Conservation (phyloP, 2,797 vertebrate genomes). For the Parauchenoglanis punctatus region DNA sequence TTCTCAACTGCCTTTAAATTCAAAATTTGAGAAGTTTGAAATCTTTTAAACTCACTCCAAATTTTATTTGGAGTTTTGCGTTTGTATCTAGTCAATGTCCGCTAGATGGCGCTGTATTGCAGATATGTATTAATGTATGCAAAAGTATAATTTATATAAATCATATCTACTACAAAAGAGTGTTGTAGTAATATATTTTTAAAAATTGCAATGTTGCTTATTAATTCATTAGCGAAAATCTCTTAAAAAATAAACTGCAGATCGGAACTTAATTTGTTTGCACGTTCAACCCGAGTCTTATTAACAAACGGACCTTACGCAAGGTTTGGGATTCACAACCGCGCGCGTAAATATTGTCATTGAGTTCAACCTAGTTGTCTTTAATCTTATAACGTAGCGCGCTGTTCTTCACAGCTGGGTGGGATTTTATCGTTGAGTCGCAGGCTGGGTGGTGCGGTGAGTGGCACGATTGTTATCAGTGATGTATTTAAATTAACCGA, state of each 20-base stretch:
- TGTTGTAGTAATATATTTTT: neutral
- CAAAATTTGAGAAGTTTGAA: neutral
- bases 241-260: neutral
- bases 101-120: neutral
- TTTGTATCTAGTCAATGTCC: neutral
- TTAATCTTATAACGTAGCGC: constrained; percentile 18
- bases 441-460: constrained; percentile 34
- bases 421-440: constrained; percentile 24
- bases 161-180: too few relatives aligned
- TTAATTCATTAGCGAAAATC: neutral
- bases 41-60: neutral
- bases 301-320: constrained; percentile 29
- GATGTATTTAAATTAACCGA: constrained; percentile 13
- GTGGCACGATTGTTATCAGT: constrained; percentile 15
- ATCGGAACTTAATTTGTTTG: constrained; percentile 33
- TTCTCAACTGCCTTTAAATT: too few relatives aligned
- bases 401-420: neutral
- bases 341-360: neutral
- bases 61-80: neutral
- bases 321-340: constrained; percentile 36
- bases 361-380: accelerated
- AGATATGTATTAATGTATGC: neutral
- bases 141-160: neutral
- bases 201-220: neutral
- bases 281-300: constrained; percentile 27